These are phyloP conservation scores for Hyperopisus bebe DNA, from an alignment of 2,113 vertebrate species.

Conservation along the genomic window DNA sequence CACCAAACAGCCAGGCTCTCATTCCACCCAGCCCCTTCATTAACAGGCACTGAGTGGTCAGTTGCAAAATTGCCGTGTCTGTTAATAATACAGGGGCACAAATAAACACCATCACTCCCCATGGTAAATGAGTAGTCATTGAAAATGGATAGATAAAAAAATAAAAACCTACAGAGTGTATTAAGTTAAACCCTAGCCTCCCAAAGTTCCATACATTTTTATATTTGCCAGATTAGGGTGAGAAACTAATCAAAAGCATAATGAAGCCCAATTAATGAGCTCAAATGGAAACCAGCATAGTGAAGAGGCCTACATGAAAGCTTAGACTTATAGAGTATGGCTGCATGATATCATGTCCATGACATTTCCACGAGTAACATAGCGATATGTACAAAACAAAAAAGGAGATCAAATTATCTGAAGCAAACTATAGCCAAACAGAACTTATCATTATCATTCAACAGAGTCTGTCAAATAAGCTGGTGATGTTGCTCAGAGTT, in stretches of 20 bases:
- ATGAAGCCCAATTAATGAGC: background rate
- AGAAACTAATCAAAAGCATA: background rate
- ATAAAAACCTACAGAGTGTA: background rate
- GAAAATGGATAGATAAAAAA: background rate
- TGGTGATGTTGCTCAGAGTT: background rate
- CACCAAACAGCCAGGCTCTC: constrained; percentile 65
- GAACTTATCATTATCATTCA: background rate
- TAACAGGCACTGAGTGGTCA: background rate
- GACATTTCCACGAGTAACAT: background rate
- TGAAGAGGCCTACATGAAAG: background rate
- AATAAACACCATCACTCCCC: background rate
- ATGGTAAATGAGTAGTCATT: background rate
- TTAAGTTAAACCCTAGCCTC: background rate
- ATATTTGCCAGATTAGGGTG: background rate
- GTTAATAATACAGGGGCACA: background rate
- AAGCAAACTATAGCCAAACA: background rate
- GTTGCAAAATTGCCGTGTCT: background rate
- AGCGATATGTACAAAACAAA: background rate
- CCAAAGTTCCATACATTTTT: background rate
- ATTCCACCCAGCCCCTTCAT: background rate
- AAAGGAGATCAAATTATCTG: background rate
- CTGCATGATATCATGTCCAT: background rate
- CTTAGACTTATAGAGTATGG: background rate
- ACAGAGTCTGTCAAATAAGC: background rate
- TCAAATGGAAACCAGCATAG: background rate